These are phyloP conservation scores for Hormaphis cornu DNA, from an alignment of 1,140 invertebrate species.

Conservation along the genomic window DNA sequence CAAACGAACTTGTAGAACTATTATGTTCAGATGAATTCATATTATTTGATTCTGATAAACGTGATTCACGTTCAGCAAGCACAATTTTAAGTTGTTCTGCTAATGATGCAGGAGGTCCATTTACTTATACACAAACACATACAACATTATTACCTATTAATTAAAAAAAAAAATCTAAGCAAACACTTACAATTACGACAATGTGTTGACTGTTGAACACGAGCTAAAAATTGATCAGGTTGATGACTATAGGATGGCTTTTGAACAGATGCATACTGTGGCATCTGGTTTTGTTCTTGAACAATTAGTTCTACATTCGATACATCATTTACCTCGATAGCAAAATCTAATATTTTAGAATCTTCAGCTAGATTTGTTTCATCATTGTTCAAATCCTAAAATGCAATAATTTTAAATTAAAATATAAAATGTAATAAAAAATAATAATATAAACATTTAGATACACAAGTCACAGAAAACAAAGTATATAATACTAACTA, in stretches of 20 bases:
- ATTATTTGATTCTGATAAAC: conserved; percentile 42
- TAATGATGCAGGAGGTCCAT: conserved; percentile 59
- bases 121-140: conserved; percentile 9
- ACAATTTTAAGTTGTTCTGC: conserved; percentile 77
- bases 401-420: not conserved
- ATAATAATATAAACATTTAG: no score
- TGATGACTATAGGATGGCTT: conserved; percentile 1
- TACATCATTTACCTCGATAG: conserved; percentile 11
- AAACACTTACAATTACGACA: conserved; percentile 5
- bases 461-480: no score
- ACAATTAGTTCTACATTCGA: not conserved
- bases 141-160: not conserved
- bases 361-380: not conserved
- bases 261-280: conserved; percentile 28
- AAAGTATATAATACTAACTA: conserved; percentile 46
- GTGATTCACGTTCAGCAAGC: conserved; percentile 61
- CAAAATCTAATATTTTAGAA: not conserved
- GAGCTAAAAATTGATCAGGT: conserved; percentile 27
- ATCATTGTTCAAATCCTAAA: conserved; percentile 15
- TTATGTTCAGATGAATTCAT: conserved; percentile 11
- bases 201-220: conserved; percentile 24
- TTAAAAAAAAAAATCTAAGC: not conserved
- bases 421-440: not conserved
- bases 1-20: conserved; percentile 25
- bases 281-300: conserved; percentile 5